Evolutionary conservation across 2,113 vertebrate species (phyloP).

Genomic region (Aviceda subcristata): DNA sequence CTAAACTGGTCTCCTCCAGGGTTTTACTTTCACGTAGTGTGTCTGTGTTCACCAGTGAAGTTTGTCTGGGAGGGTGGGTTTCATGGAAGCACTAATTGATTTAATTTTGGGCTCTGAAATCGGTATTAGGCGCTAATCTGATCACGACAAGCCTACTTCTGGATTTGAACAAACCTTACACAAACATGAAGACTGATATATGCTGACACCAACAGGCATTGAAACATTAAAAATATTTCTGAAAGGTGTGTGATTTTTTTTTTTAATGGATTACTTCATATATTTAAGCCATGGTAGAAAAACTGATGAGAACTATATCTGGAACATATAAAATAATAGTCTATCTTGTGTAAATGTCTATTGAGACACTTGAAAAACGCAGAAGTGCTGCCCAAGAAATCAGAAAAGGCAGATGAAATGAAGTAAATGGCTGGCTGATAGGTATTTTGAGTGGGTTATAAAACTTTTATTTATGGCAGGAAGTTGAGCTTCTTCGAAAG

Average conservation of each 20-base stretch:
- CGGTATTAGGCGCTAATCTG: background rate
- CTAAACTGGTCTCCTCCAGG: background rate
- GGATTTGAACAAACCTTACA: background rate
- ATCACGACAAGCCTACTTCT: background rate
- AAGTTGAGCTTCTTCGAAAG: slow-evolving; percentile 16
- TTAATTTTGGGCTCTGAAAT: background rate
- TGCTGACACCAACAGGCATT: background rate
- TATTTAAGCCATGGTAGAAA: background rate
- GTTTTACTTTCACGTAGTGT: background rate
- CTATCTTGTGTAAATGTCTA: background rate
- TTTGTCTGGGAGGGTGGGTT: background rate
- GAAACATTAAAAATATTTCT: background rate
- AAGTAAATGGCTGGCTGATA: background rate
- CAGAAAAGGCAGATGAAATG: background rate
- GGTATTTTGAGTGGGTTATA: background rate
- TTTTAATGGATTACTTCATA: background rate
- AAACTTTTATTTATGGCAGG: slow-evolving; percentile 11
- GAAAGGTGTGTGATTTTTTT: background rate
- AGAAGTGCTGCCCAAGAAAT: background rate
- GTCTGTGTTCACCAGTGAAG: background rate
- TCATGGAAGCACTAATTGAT: background rate
- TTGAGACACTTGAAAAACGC: background rate
- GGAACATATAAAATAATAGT: background rate
- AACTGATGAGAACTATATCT: background rate
- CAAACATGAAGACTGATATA: background rate